Percentiles rank a stretch among this genome's conserved stretches.
These are phyloP conservation scores for Eulacestoma nigropectus DNA, from an alignment of 2,113 vertebrate species.

Conservation along the genomic window DNA sequence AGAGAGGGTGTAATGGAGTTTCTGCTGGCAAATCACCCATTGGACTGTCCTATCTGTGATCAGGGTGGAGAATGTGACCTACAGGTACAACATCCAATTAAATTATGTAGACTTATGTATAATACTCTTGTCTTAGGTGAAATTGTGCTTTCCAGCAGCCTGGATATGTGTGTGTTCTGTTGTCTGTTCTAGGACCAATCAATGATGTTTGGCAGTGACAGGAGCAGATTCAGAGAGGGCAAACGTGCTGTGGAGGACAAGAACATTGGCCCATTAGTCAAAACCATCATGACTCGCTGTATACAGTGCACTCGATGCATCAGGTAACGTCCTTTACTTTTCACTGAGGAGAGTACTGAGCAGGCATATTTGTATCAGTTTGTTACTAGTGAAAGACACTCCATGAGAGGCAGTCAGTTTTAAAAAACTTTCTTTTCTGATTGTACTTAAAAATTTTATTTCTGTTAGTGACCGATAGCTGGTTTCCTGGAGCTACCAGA, in stretches of 20 bases:
- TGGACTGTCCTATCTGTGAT: conserved; percentile 97
- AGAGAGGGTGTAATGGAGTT: conserved; percentile 98
- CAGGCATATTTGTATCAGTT: background rate
- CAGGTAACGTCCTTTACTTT: conserved; percentile 73
- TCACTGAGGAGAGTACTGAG: background rate
- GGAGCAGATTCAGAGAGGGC: conserved; percentile 90
- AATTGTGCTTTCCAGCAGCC: background rate
- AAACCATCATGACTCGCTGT: conserved; percentile 99
- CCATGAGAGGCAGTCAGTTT: background rate
- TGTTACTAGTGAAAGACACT: background rate
- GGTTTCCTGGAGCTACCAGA: background rate
- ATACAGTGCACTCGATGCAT: conserved; percentile 98
- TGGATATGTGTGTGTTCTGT: background rate
- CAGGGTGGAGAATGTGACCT: conserved; percentile 96
- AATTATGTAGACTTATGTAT: background rate
- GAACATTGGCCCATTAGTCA: conserved; percentile 94
- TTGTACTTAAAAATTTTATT: background rate
- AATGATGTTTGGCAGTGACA: conserved; percentile 97
- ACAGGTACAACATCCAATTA: conserved; percentile 76
- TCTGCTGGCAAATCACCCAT: conserved; percentile 89
- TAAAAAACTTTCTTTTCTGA: background rate
- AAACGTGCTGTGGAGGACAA: conserved; percentile 98
- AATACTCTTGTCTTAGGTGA: background rate
- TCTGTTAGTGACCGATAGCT: background rate
- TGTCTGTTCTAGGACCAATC: conserved; percentile 87